These are phyloP conservation scores for Tenthredo mesomela DNA, from an alignment of 2,888 invertebrate species.

Conservation along the genomic window DNA sequence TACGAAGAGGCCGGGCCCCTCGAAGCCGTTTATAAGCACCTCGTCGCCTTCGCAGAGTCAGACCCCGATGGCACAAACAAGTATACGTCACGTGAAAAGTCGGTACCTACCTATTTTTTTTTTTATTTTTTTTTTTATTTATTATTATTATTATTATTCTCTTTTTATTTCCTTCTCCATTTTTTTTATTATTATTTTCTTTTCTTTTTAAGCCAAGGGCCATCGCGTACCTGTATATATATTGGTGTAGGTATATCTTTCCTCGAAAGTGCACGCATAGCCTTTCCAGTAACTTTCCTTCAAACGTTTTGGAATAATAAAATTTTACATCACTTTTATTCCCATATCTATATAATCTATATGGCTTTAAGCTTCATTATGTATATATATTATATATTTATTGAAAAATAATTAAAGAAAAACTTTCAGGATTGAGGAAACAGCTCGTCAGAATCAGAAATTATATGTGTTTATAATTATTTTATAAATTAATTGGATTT, in stretches of 20 bases:
- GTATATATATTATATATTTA: too few species aligned
- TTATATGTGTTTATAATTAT: not conserved
- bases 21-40: conserved; percentile 37
- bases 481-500: not conserved
- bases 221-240: not conserved
- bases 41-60: conserved; percentile 41
- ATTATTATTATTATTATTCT: too few species aligned
- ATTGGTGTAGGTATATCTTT: not conserved
- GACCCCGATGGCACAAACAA: conserved; percentile 57
- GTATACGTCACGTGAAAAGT: conserved; percentile 40
- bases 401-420: not conserved
- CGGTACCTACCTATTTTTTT: not conserved
- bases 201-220: conserved; percentile 14
- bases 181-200: not conserved
- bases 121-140: not conserved
- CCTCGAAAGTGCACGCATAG: conserved; percentile 4
- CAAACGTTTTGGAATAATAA: not conserved
- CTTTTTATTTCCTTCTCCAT: not conserved
- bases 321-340: not conserved
- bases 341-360: not conserved
- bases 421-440: not conserved
- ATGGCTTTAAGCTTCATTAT: too few species aligned
- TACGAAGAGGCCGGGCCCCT: conserved; percentile 50
- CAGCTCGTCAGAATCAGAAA: not conserved
- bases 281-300: not conserved